Conservation (phyloP, 1,140 invertebrate species). For the Hyles euphorbiae region DNA sequence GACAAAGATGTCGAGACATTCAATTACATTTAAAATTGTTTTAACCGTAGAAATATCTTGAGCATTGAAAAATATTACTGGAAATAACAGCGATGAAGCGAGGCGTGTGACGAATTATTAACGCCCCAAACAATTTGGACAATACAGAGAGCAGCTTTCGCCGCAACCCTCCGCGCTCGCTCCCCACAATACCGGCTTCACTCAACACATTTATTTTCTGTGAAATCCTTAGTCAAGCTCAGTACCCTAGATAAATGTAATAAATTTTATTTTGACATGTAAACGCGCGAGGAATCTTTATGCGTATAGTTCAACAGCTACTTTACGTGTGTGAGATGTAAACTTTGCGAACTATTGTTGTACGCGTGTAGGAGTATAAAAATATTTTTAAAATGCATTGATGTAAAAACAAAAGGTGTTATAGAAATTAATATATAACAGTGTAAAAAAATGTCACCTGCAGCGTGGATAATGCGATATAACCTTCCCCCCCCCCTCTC, state of each 20-base stretch:
- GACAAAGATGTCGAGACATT: no score
- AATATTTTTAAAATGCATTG: no score
- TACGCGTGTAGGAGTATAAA: no score
- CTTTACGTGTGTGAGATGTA: no score
- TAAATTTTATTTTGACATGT: constrained; percentile 5
- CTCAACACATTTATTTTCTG: constrained; percentile 42
- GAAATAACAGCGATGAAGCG: constrained; percentile 30
- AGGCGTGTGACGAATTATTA: constrained; percentile 52
- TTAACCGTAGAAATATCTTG: constrained; percentile 9
- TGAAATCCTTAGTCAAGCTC: constrained; percentile 18
- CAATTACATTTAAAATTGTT: constrained; percentile 8
- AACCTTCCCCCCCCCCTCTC: background rate
- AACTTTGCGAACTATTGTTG: no score
- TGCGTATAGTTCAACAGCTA: no score
- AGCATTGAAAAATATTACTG: constrained; percentile 21
- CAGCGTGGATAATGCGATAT: constrained; percentile 21
- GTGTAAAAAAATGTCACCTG: constrained; percentile 41
- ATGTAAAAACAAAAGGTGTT: no score
- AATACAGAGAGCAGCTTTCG: constrained; percentile 43
- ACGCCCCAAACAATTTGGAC: constrained; percentile 56
- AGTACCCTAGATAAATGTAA: constrained; percentile 12
- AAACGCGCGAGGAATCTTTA: no score
- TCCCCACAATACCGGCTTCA: constrained; percentile 30
- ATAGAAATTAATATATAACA: constrained; percentile 13
- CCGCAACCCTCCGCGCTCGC: constrained; percentile 30